Evolutionary conservation across 2,113 vertebrate species (phyloP), one percentile per base, ranked within the genome.

Genomic region (Acanthochromis polyacanthus): DNA sequence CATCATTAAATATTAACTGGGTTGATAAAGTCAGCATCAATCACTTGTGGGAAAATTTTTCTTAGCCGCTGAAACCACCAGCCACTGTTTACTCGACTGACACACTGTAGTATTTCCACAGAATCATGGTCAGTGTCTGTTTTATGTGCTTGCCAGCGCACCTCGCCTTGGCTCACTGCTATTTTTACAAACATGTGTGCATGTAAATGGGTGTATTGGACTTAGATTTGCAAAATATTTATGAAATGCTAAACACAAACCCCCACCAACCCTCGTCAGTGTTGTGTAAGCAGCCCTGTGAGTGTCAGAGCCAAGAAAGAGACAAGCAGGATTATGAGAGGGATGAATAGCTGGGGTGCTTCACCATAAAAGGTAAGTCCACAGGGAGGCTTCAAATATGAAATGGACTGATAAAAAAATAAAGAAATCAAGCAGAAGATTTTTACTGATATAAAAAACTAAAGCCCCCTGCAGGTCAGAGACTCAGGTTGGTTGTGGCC

Each of bases 331-430:
- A 84, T 80, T 68, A 72, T 84, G 68, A 58, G 45, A 83, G 82
- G 63, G 58, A 55, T 73, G 83, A 89, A 89, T 76, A 89, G 88
- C 81, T 71, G 84, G 71, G 84, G 75, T 82, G 69, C 74, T 76
- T 87, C 85, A 88, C 94, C 94, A 93, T 94, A 95, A 93, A 95
- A 93, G 93, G 95, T 66, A 78, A 79, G 82, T 84, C 70, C 52
- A 75, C 72, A 78, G 60, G 58, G 78, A 88, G 60, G 65, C 78
- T 88, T 66, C 52, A 70, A 69, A 80, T 59, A 82, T 74, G 28
- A 90, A 88, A 77, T 59, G 19, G 52, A 84, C 66, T 84, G 11
- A 57, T 28, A 53, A 51, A 51, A 61, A 25, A 66, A 53, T 67
- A 63, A 50, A 62, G 45, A 74, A 70, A 64, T 73, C 48, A 75